phyloP scores from a whole-genome alignment of 2,888 invertebrate genomes.

The Ectemnius continuus region DNA sequence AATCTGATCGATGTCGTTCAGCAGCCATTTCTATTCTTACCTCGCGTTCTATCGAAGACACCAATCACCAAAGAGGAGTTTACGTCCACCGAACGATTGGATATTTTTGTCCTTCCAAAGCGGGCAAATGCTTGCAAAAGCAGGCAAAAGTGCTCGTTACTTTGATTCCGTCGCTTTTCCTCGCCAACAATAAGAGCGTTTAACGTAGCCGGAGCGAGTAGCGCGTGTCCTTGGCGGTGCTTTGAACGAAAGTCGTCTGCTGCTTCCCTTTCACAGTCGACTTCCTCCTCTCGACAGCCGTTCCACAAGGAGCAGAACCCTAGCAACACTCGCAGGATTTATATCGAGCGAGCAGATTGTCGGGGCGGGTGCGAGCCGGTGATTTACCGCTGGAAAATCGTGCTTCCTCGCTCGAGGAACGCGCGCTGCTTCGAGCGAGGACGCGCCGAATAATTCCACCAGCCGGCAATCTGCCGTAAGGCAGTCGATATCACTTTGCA shows the following conservation, averaged over 20 bases:
- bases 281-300: constrained; percentile 1
- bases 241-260: constrained; percentile 20
- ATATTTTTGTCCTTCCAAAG: too few relatives aligned
- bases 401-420: constrained; percentile 3
- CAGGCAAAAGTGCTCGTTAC: neutral
- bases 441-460: neutral
- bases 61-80: neutral
- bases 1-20: too few relatives aligned
- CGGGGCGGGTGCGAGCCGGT: constrained; percentile 43
- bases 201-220: constrained; percentile 2
- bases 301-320: constrained; percentile 14
- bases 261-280: constrained; percentile 6
- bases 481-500: too few relatives aligned
- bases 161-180: neutral
- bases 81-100: neutral
- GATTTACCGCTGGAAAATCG: constrained; percentile 47
- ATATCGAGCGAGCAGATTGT: constrained; percentile 53
- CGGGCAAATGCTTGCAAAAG: neutral
- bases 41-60: neutral
- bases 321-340: constrained; percentile 45
- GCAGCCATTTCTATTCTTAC: neutral
- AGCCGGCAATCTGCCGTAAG: too few relatives aligned
- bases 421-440: neutral
- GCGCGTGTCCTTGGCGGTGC: constrained; percentile 32
- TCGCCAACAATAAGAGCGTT: neutral